These are phyloP conservation scores for Aphelocoma coerulescens DNA, from an alignment of 2,113 vertebrate genomes.

Conservation along the genomic window DNA sequence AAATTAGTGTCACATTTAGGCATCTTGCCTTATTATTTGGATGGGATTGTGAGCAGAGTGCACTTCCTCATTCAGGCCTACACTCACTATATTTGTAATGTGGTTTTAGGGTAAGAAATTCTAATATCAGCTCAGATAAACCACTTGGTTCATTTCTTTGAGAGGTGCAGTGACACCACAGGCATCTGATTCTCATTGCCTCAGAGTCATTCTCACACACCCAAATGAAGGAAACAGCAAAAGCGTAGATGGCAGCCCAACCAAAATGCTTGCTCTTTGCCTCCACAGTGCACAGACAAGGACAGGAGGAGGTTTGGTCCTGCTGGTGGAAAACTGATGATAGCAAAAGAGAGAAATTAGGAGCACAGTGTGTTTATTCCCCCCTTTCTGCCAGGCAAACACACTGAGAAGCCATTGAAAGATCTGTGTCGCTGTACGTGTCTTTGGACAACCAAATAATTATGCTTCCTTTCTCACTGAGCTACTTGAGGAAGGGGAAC, in stretches of 20 bases:
- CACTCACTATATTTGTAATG: not conserved
- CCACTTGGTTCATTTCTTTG: not conserved
- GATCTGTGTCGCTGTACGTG: fast-evolving
- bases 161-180: not conserved
- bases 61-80: fast-evolving
- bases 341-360: not conserved
- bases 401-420: not conserved
- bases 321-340: not conserved
- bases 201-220: not conserved
- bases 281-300: not conserved
- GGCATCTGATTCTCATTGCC: not conserved
- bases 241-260: fast-evolving
- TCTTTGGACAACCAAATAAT: not conserved
- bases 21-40: fast-evolving
- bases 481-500: not conserved
- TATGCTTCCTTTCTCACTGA: not conserved
- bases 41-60: not conserved
- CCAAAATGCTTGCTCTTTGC: not conserved
- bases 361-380: not conserved
- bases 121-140: not conserved
- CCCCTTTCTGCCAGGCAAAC: not conserved
- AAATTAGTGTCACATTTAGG: not conserved
- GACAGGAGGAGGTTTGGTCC: not conserved
- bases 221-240: not conserved
- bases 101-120: not conserved